Evolutionary conservation across 2,888 invertebrate genomes (phyloP), one percentile per base, ranked within the genome.

Genomic region (Ceraclea dissimilis): DNA sequence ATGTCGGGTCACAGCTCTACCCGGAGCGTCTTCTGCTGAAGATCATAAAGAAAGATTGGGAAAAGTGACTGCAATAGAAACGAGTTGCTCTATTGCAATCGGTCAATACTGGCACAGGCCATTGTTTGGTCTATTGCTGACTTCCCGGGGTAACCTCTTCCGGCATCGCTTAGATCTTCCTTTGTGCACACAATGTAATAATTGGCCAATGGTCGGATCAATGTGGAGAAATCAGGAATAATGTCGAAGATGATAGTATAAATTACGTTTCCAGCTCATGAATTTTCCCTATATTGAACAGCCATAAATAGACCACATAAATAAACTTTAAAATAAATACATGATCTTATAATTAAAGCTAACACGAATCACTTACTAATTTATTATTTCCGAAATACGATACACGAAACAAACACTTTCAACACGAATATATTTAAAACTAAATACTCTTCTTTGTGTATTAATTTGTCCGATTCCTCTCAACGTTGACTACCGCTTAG

Each of bases 21-120:
- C 49, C 49, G 21, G n/a, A 49, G 49, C 49, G 49, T 49, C 49
- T 49, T 39, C 39, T 39, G 13, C 49, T 10, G 22, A 16, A 49
- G 49, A 49, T 49, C 17, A n/a, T 17, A n/a, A 26, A 10, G 6
- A 11, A 11, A 49, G 49, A 49, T 49, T 49, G 16, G 49, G n/a
- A 39, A 2, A n/a, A 39, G 39, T n/a, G 26, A 26, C 26, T 26
- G 26, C 26, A 39, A 13, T 16, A 39, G 39, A 39, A 39, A 39
- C 39, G 39, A 39, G 39, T 39, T 13, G 39, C 13, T 39, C 39
- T 39, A 2, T 39, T 39, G 39, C 39, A 39, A 39, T 39, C 39
- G 39, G 39, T 39, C 39, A 39, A 39, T 16, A 39, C 39, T 13
- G 16, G 39, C 39, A 13, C 39, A 16, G 39, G 39, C n/a, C 39